Percentiles rank a stretch among this genome's conserved stretches.
Conservation (phyloP, 2,797 vertebrate genomes). For the Orestias chungarensis region DNA sequence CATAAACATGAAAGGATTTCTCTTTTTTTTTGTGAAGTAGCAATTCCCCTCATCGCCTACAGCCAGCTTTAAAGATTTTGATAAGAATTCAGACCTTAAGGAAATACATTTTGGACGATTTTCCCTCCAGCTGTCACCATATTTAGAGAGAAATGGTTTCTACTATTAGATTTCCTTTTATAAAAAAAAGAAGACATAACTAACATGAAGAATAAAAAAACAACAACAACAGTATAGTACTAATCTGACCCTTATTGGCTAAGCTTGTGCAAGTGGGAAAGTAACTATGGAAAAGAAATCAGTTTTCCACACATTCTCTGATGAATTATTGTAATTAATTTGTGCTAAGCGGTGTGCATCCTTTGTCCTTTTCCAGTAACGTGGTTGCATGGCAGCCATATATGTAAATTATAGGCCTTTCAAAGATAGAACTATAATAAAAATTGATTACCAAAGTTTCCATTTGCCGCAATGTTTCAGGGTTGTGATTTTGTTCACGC, state of each 20-base stretch:
- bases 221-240: background rate
- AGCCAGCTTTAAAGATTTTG: background rate
- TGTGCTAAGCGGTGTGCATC: background rate
- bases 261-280: background rate
- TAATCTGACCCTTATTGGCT: background rate
- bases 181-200: background rate
- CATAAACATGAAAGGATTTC: conserved; percentile 9
- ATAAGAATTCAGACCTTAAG: background rate
- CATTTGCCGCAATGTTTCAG: background rate
- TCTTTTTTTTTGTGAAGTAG: conserved; percentile 6
- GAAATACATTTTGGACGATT: background rate
- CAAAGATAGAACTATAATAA: background rate
- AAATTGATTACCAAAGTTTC: background rate
- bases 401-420: background rate
- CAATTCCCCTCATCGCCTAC: background rate
- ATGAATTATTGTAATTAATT: background rate
- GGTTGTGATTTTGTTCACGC: background rate
- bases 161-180: background rate
- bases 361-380: background rate
- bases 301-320: background rate
- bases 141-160: background rate
- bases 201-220: background rate
- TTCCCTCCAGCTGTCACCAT: background rate
- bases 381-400: background rate
- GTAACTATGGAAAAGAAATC: background rate